These are phyloP conservation scores for Ceratotherium simum DNA, from an alignment of 2,113 vertebrate genomes.

Conservation along the genomic window DNA sequence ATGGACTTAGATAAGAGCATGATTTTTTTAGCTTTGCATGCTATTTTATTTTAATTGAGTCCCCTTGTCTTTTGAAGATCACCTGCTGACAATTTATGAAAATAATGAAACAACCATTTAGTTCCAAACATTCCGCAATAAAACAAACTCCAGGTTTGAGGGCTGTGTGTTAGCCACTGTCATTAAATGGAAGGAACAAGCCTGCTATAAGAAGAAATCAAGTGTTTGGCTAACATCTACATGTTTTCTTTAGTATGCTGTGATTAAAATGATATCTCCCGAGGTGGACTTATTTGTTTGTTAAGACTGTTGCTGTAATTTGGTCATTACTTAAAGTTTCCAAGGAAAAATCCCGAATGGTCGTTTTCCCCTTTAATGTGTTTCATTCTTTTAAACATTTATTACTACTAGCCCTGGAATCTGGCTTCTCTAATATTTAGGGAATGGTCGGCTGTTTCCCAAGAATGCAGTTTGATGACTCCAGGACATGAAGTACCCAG, in stretches of 20 bases:
- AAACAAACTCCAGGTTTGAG: slow-evolving; percentile 70
- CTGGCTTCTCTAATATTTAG: slow-evolving; percentile 64
- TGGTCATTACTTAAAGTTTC: slow-evolving; percentile 64
- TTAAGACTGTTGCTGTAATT: slow-evolving; percentile 72
- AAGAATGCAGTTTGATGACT: slow-evolving; percentile 63
- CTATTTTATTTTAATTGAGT: slow-evolving; percentile 56
- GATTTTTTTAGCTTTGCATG: not conserved
- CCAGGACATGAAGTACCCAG: slow-evolving; percentile 59
- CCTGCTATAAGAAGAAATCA: not conserved
- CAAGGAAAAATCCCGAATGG: slow-evolving; percentile 34
- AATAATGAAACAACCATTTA: slow-evolving; percentile 69
- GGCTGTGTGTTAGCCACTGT: not conserved
- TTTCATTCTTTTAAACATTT: slow-evolving; percentile 71
- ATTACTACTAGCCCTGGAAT: slow-evolving; percentile 49
- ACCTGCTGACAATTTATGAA: slow-evolving; percentile 65
- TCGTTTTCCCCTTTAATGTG: slow-evolving; percentile 64
- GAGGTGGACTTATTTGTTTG: slow-evolving; percentile 74
- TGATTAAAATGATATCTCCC: slow-evolving; percentile 63
- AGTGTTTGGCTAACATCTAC: slow-evolving; percentile 43
- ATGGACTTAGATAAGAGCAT: not conserved
- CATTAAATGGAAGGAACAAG: slow-evolving; percentile 54
- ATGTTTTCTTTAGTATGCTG: slow-evolving; percentile 45
- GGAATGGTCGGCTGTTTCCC: slow-evolving; percentile 53
- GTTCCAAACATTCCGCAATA: slow-evolving; percentile 67
- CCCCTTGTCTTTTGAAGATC: slow-evolving; percentile 60